Percentiles rank a stretch among this genome's conserved stretches.
phyloP scores from a whole-genome alignment of 1,140 invertebrate genomes.

The Saxidomus purpurata region DNA sequence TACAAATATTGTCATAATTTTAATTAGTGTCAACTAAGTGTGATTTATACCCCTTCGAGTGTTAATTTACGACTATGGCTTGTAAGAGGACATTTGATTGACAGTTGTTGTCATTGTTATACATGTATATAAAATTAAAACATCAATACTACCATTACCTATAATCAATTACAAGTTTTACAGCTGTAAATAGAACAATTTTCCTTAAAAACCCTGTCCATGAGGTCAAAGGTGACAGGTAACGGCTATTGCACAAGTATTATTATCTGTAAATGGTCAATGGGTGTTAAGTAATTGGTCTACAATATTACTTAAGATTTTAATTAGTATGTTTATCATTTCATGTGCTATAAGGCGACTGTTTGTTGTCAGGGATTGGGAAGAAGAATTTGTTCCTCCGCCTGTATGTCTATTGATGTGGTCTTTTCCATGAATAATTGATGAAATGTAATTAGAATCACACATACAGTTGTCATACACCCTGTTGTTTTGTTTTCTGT shows the following conservation, averaged over 20 bases:
- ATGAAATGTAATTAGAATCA: not conserved
- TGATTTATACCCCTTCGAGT: constrained; percentile 6
- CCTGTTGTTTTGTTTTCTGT: not conserved
- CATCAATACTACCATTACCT: not conserved
- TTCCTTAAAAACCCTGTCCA: not conserved
- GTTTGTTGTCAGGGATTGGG: not conserved
- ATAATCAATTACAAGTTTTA: not conserved
- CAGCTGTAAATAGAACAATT: not conserved
- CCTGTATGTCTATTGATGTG: not conserved
- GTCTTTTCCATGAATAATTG: not conserved
- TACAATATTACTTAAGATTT: too few species aligned
- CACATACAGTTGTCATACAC: not conserved
- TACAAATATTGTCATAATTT: constrained; percentile 23
- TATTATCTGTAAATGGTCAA: not conserved
- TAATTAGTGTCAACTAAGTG: constrained; percentile 21
- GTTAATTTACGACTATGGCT: not conserved
- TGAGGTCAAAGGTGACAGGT: not conserved
- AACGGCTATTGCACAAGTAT: not conserved
- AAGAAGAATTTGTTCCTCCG: not conserved
- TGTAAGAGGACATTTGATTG: constrained; percentile 3
- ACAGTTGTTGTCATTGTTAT: constrained; percentile 19
- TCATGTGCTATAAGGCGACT: not conserved
- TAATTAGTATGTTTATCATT: too few species aligned
- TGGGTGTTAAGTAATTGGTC: not conserved
- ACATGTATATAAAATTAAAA: constrained; percentile 46